These are phyloP conservation scores for Gastrophryne carolinensis DNA, from an alignment of 2,797 vertebrate species.

Conservation along the genomic window DNA sequence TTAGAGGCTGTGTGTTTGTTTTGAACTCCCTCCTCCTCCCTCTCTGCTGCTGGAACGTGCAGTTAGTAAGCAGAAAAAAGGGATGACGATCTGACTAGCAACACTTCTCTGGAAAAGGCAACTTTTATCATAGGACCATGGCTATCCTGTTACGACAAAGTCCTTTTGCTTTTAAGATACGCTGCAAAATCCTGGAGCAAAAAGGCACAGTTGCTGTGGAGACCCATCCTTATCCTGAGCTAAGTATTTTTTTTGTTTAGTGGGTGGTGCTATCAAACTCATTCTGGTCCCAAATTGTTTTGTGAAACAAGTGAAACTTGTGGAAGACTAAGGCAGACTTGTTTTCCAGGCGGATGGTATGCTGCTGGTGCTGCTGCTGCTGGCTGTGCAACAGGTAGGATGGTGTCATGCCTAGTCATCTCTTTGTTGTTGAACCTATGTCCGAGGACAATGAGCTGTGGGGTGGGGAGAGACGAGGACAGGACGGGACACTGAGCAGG, in stretches of 20 bases:
- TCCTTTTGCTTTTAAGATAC: not conserved
- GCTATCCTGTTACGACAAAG: not conserved
- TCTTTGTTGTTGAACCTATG: conserved; percentile 69
- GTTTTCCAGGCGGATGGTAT: conserved; percentile 29
- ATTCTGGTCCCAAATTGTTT: conserved; percentile 39
- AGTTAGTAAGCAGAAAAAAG: conserved; percentile 47
- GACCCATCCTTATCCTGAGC: conserved; percentile 38
- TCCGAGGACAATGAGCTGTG: conserved; percentile 11
- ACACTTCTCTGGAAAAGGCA: conserved; percentile 7
- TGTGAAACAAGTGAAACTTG: conserved; percentile 43
- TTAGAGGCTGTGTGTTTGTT: conserved; percentile 52
- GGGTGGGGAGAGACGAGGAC: not conserved
- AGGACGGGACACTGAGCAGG: conserved; percentile 16
- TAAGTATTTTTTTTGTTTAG: conserved; percentile 21
- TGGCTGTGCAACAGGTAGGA: conserved; percentile 88
- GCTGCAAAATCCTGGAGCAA: not conserved
- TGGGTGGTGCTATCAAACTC: conserved; percentile 42
- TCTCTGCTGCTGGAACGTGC: conserved; percentile 42
- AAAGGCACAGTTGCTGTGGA: conserved; percentile 30
- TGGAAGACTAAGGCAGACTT: conserved; percentile 8
- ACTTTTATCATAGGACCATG: conserved; percentile 9
- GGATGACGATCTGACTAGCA: conserved; percentile 22
- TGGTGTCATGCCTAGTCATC: conserved; percentile 58
- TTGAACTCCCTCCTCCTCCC: conserved; percentile 45
- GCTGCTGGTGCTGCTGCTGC: conserved; percentile 47